Evolutionary conservation across 2,888 invertebrate species (phyloP), one percentile per base, ranked within the genome.

Genomic region (Eugnorisma glareosa): DNA sequence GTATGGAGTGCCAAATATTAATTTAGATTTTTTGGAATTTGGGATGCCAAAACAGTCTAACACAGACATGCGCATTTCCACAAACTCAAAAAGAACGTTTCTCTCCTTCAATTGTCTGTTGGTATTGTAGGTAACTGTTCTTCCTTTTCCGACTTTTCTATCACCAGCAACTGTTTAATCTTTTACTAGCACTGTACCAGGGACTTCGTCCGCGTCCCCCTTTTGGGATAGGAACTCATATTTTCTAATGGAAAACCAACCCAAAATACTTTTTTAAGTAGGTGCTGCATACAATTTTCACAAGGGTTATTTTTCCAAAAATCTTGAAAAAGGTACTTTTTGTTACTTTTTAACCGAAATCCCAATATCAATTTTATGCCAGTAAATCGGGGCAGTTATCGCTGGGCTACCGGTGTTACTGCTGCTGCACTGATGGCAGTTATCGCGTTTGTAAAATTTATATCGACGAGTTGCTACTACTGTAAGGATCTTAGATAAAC

Each of bases 21-120:
- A 73, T 54, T 31, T 73, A 54, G 13, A 15, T 2, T 31, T 72
- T 73, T 73, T 73, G 13, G 54, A 43, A 54, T 73, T 31, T 54
- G 18, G 73, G 5, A 43, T 54, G n/a, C 31, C n/a, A 54, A 54
- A 73, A 43, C 6, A 51, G 31, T 40, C 24, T 13, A 51, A 73
- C 51, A 18, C 24, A 51, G 51, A 40, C 24, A 51, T 51, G 37
- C 24, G 28, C 24, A 40, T 40, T 8, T 24, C 7, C 48, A 40
- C 73, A 40, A 51, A 73, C 7, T 40, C 1, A 73, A 73, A 40
- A 21, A 45, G 10, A 45, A 21, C 5, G n/a, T 71, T 21, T 21
- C 35, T 21, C 21, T 35, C 2, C 45, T 35, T 24, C 69, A 10
- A 15, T 28, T 24, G 10, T 71, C 21, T 37, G 5, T 13, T 43